Conservation (phyloP, 2,113 vertebrate species). For the Nestor notabilis region DNA sequence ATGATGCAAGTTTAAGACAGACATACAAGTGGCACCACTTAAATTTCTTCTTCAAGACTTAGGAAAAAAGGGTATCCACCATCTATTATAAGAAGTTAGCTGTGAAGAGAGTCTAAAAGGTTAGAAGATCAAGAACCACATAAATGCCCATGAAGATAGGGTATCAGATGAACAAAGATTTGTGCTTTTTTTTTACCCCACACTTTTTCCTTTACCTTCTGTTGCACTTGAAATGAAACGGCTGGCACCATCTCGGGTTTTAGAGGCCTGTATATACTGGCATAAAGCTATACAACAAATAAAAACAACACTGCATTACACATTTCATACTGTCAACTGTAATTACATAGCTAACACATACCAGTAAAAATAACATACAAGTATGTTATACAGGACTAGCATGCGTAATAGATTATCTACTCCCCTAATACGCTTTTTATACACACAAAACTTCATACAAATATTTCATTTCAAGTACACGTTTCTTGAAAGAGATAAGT, state of each 20-base stretch:
- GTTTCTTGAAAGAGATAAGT: neutral
- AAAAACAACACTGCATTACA: constrained; percentile 89
- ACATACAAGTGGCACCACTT: neutral
- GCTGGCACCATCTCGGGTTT: constrained; percentile 94
- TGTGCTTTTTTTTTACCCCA: neutral
- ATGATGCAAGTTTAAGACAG: constrained; percentile 17
- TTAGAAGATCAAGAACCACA: constrained; percentile 76
- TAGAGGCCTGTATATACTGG: constrained; percentile 99
- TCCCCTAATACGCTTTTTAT: neutral
- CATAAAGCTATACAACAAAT: constrained; percentile 98
- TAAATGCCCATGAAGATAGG: constrained; percentile 72
- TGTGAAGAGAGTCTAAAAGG: constrained; percentile 73
- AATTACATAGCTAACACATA: neutral
- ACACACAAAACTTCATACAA: accelerated
- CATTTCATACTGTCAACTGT: constrained; percentile 48
- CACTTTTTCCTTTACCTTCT: constrained; percentile 90
- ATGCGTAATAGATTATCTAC: neutral
- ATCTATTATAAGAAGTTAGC: constrained; percentile 70
- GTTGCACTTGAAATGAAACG: constrained; percentile 88
- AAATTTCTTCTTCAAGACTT: neutral
- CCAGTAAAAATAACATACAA: neutral
- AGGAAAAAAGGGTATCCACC: constrained; percentile 51
- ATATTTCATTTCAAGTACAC: neutral
- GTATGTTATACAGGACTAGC: neutral
- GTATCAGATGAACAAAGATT: constrained; percentile 54